Evolutionary conservation across 2,113 vertebrate genomes (phyloP).

Genomic region (Tenrec ecaudatus): DNA sequence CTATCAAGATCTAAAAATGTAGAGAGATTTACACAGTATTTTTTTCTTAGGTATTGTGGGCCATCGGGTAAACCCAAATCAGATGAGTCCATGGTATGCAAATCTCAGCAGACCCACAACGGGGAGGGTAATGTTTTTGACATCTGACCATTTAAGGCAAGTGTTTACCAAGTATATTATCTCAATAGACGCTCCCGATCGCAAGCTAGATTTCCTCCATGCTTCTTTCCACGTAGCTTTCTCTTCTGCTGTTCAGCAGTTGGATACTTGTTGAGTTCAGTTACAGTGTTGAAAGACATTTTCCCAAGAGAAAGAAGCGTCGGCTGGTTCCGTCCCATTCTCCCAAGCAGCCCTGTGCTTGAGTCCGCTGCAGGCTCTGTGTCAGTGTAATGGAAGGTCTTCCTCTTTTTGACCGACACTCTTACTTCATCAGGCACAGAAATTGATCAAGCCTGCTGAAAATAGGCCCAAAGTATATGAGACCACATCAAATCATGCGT

Average conservation of each 20-base stretch:
- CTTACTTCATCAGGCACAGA: too few species aligned
- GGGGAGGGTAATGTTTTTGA: background rate
- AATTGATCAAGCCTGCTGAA: too few species aligned
- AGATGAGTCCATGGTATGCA: background rate
- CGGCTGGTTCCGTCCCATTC: too few species aligned
- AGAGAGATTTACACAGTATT: slow-evolving; percentile 10
- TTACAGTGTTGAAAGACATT: too few species aligned
- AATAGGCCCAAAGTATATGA: too few species aligned
- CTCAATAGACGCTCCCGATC: background rate
- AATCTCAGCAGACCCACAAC: background rate
- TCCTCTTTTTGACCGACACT: too few species aligned
- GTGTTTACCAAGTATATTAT: background rate
- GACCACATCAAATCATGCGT: too few species aligned
- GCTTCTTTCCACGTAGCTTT: background rate
- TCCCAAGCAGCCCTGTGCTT: too few species aligned
- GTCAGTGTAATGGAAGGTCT: too few species aligned
- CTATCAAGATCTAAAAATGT: background rate
- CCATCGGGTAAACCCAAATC: background rate
- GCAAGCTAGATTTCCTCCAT: background rate
- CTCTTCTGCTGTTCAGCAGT: background rate
- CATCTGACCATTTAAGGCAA: background rate
- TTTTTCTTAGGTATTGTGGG: slow-evolving; percentile 12
- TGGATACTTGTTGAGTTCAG: too few species aligned
- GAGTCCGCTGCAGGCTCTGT: too few species aligned
- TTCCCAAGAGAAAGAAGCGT: too few species aligned